Conservation (phyloP, 2,113 vertebrate species). For the Paratilapia polleni region DNA sequence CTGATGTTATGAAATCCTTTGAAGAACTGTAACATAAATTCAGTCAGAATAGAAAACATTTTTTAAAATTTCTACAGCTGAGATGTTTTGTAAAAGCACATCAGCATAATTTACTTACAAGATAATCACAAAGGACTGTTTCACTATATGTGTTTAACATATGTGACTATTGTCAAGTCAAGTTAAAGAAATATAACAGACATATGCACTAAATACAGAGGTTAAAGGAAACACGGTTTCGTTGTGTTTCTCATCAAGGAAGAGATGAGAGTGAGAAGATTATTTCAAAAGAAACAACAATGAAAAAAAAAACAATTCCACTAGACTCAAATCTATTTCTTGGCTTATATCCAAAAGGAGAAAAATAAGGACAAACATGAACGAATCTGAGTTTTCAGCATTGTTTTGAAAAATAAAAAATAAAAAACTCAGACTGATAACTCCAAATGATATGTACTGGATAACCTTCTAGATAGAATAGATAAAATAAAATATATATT, state of each 20-base stretch:
- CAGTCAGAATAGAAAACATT: background rate
- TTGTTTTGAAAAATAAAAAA: background rate
- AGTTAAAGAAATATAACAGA: background rate
- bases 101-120: background rate
- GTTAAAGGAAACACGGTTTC: background rate
- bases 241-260: background rate
- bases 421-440: too few relatives aligned
- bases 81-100: background rate
- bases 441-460: rapidly evolving
- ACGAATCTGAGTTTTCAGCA: background rate
- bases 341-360: background rate
- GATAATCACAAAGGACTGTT: background rate
- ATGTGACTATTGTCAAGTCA: background rate
- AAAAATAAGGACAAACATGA: background rate
- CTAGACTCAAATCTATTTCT: background rate
- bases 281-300: background rate
- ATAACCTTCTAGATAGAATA: background rate
- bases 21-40: background rate
- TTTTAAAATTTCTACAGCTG: background rate
- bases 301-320: too few relatives aligned
- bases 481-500: background rate
- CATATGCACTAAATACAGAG: background rate
- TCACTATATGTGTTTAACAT: background rate
- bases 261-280: background rate
- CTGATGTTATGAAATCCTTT: background rate